Conservation (phyloP, 2,888 invertebrate genomes). For the Eristalis pertinax region DNA sequence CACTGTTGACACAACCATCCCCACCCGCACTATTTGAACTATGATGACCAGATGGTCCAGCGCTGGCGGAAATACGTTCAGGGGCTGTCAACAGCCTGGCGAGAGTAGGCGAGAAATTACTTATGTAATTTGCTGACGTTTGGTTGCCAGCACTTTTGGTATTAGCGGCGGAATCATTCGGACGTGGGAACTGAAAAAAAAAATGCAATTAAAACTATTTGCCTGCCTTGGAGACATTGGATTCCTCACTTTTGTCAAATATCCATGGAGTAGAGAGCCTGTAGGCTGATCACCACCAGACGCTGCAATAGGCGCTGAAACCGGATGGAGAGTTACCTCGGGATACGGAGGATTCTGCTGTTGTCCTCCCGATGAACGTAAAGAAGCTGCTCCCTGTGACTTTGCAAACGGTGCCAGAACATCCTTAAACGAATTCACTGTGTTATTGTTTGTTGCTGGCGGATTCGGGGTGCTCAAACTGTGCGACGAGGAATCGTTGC, state of each 20-base stretch:
- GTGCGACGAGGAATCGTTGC: slow-evolving; percentile 82
- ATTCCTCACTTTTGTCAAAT: slow-evolving; percentile 86
- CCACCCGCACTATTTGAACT: slow-evolving; percentile 45
- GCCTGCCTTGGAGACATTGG: not conserved
- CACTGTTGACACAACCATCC: slow-evolving; percentile 3
- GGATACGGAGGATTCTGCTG: slow-evolving; percentile 84
- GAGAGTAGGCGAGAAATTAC: slow-evolving; percentile 86
- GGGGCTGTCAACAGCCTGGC: slow-evolving; percentile 90
- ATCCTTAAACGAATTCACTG: slow-evolving; percentile 85
- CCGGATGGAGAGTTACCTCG: slow-evolving; percentile 90
- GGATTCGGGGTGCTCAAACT: slow-evolving; percentile 79
- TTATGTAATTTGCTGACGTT: slow-evolving; percentile 72
- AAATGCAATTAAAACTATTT: not conserved
- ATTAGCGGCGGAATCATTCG: slow-evolving; percentile 44
- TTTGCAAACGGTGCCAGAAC: slow-evolving; percentile 89
- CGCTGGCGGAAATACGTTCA: slow-evolving; percentile 78
- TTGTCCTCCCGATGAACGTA: slow-evolving; percentile 49
- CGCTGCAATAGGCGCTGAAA: slow-evolving; percentile 79
- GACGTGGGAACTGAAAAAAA: slow-evolving; percentile 50
- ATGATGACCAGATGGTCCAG: slow-evolving; percentile 12
- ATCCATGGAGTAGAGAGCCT: slow-evolving; percentile 87
- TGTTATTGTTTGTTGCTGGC: slow-evolving; percentile 76
- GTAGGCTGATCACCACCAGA: slow-evolving; percentile 82
- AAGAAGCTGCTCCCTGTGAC: slow-evolving; percentile 53
- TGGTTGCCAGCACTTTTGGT: slow-evolving; percentile 63